Evolutionary conservation across 64 coral and sea anemone genomes (phyloP).

Genomic region (Montipora efflorescens): DNA sequence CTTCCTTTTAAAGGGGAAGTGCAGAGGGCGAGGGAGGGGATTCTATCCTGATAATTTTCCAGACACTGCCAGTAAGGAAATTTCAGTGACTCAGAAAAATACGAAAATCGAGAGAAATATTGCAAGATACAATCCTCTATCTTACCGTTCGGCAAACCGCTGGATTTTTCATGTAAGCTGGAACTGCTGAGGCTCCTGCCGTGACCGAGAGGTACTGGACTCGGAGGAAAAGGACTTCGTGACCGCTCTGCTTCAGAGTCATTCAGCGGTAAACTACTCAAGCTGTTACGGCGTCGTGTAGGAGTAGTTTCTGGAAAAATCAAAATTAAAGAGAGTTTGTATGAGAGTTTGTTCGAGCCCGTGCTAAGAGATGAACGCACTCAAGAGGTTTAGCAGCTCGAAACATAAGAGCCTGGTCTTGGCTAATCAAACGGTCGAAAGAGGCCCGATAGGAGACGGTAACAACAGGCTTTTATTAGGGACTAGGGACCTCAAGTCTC

Average conservation of each 20-base stretch:
- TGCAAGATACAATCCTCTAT: background rate
- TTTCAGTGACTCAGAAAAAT: background rate
- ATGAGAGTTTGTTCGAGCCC: no score
- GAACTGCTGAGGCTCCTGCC: slow-evolving; percentile 70
- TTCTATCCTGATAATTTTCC: no score
- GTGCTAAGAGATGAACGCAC: no score
- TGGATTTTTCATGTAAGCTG: slow-evolving; percentile 35
- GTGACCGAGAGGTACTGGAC: slow-evolving; percentile 74
- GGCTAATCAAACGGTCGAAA: no score
- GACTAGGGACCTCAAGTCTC: no score
- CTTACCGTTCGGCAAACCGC: slow-evolving; percentile 48
- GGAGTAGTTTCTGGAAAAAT: slow-evolving; percentile 20
- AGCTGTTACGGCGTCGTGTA: slow-evolving; percentile 73
- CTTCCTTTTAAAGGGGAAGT: no score
- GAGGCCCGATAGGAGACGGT: no score
- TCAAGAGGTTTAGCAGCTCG: no score
- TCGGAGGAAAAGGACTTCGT: slow-evolving; percentile 52
- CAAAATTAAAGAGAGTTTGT: background rate
- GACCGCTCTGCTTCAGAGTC: slow-evolving; percentile 44
- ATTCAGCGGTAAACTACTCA: slow-evolving; percentile 58
- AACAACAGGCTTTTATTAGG: no score
- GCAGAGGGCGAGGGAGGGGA: no score
- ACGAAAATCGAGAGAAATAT: background rate
- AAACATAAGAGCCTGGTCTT: no score
- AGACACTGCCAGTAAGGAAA: background rate